Evolutionary conservation across 2,113 vertebrate genomes (phyloP).

Genomic region (Zosterops japonicus): DNA sequence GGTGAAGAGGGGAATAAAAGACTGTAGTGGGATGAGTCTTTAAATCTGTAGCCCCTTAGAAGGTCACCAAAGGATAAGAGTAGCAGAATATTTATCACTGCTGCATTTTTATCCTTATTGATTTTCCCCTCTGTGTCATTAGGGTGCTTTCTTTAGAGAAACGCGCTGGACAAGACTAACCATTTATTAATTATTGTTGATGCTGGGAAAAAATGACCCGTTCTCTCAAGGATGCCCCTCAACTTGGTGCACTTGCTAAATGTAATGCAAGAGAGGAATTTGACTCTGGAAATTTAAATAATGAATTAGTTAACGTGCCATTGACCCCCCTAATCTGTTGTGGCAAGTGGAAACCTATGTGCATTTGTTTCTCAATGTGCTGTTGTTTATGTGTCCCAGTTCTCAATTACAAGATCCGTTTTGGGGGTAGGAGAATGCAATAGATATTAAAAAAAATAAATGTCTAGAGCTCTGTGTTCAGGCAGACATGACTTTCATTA

Average conservation of each 20-base stretch:
- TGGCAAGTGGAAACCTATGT: slow-evolving; percentile 43
- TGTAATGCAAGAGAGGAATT: slow-evolving; percentile 47
- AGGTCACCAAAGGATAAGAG: slow-evolving; percentile 62
- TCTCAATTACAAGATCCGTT: slow-evolving; percentile 24
- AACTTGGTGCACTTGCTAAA: slow-evolving; percentile 32
- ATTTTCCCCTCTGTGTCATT: slow-evolving; percentile 39
- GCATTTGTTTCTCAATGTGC: slow-evolving; percentile 32
- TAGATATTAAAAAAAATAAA: slow-evolving; percentile 2
- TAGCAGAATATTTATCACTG: slow-evolving; percentile 55
- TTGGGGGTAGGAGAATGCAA: not conserved
- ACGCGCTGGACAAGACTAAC: slow-evolving; percentile 33
- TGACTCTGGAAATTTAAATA: slow-evolving; percentile 62
- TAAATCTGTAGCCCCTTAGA: slow-evolving; percentile 43
- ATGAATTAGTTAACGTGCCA: slow-evolving; percentile 49
- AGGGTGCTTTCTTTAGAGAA: slow-evolving; percentile 61
- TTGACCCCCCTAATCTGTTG: slow-evolving; percentile 32
- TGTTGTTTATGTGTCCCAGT: not conserved
- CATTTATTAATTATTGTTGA: slow-evolving; percentile 67
- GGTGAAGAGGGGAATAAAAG: slow-evolving; percentile 30
- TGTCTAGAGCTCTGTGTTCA: not conserved
- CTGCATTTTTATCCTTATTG: slow-evolving; percentile 63
- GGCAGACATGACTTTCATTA: slow-evolving; percentile 67
- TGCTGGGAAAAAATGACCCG: not conserved
- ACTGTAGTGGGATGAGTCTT: slow-evolving; percentile 52
- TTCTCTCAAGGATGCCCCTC: slow-evolving; percentile 23